Conservation (phyloP, 2,888 invertebrate genomes). For the Chloroclysta siterata region DNA sequence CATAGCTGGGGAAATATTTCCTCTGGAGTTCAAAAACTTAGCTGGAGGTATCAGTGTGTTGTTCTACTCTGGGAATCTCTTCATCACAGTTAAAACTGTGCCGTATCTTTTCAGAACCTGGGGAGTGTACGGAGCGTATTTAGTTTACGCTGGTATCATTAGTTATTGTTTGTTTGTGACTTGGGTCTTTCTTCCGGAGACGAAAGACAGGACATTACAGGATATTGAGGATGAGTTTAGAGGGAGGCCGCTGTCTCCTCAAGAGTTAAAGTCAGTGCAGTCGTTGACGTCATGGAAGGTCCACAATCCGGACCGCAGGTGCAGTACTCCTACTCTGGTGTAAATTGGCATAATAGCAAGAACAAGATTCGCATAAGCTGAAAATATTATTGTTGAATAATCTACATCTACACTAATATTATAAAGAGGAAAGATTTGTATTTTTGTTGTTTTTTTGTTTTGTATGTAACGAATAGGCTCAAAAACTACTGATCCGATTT, state of each 20-base stretch:
- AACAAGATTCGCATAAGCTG: background rate
- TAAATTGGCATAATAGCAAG: slow-evolving; percentile 27
- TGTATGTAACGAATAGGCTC: too few relatives aligned
- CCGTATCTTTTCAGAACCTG: slow-evolving; percentile 57
- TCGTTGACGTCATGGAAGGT: slow-evolving; percentile 56
- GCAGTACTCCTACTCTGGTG: slow-evolving; percentile 52
- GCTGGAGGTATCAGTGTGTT: slow-evolving; percentile 66
- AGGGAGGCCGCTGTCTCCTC: slow-evolving; percentile 54
- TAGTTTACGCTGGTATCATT: slow-evolving; percentile 57
- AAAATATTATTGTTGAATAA: too few relatives aligned
- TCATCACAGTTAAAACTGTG: slow-evolving; percentile 65
- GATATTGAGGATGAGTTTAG: slow-evolving; percentile 74
- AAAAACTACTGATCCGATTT: too few relatives aligned
- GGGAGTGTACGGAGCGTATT: slow-evolving; percentile 62
- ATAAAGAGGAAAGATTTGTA: too few relatives aligned
- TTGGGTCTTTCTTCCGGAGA: slow-evolving; percentile 65
- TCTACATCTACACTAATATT: too few relatives aligned
- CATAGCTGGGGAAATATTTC: slow-evolving; percentile 86
- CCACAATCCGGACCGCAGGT: slow-evolving; percentile 52
- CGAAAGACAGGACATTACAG: slow-evolving; percentile 70
- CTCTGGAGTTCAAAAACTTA: slow-evolving; percentile 79
- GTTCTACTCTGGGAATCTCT: slow-evolving; percentile 62
- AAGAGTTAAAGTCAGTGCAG: slow-evolving; percentile 58
- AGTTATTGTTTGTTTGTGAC: slow-evolving; percentile 60
- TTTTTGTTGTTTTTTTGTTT: too few relatives aligned